Base-by-base conservation (phyloP, 2,797 vertebrate species). In the Cottoperca gobio region DNA sequence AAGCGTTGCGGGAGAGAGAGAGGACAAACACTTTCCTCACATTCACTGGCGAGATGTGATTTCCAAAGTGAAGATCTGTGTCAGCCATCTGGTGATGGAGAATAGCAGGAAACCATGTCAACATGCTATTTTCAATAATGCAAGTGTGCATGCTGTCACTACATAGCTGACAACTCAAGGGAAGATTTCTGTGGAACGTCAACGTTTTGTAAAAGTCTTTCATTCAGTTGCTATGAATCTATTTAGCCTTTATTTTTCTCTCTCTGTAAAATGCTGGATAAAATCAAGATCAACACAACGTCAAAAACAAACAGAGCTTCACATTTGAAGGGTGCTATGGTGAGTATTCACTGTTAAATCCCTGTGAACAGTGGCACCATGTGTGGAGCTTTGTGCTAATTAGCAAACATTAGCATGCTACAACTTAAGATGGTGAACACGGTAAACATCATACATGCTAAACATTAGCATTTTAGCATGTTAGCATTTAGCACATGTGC, bases 11-110 rank as follows among this genome's bases (percentile, higher is more conserved):
- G 45, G 69, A 81, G 76, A 72, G 60, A 35, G 73, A 39, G 78
- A 73, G 80, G 78, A 86, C 77, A 80, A 90, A 87, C 76, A 71
- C 82, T 85, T 83, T 83, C 75, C 63, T 79, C 82, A 65, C 80
- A 66, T 59, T 85, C 81, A 76, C 66, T 86, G 76, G 73, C 6
- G 63, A 81, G 75, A 88, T 88, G 89, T 79, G 91, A 92, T 88
- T 91, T 90, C 81, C 75, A 87, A 90, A 89, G 79, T 79, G 83
- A 86, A 79, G 89, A 91, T 91, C 86, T 90, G 90, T 92, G 87
- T 87, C 87, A 81, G 86, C 92, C 90, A 92, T 94, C 88, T 91
- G 91, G 88, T 87, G 90, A 86, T 37, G 49, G 81, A 76, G 69
- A 83, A 68, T 62, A 81, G 79, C 79, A 81, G 82, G 69, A 69